A percentile compares a stretch with the other conserved stretches of the same genome.
These are phyloP conservation scores for Papilio helenus DNA, from an alignment of 1,140 invertebrate genomes.

Conservation along the genomic window DNA sequence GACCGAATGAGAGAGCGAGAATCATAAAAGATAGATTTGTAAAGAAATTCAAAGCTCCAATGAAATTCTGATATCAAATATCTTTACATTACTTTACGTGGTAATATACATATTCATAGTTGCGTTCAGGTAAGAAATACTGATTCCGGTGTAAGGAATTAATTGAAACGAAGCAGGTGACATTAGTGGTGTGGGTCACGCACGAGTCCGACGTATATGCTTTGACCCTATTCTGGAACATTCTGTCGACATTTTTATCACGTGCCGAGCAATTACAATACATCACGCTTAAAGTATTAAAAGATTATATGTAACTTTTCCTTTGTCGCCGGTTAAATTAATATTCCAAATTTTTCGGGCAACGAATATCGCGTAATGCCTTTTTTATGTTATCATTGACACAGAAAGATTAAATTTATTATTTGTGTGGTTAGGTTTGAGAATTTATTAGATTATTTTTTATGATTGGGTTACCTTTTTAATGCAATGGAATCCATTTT, in stretches of 20 bases:
- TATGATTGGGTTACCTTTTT: neutral
- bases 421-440: slow-evolving; percentile 1
- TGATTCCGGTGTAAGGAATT: slow-evolving; percentile 45
- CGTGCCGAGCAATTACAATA: slow-evolving; percentile 34
- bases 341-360: slow-evolving; percentile 10
- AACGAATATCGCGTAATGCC: slow-evolving; percentile 17
- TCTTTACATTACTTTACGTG: neutral
- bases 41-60: neutral
- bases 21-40: too few relatives aligned
- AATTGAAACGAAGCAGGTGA: slow-evolving; percentile 64
- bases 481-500: neutral
- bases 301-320: slow-evolving; percentile 35
- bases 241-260: slow-evolving; percentile 38
- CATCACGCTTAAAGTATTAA: slow-evolving; percentile 37
- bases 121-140: slow-evolving; percentile 45
- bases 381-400: slow-evolving; percentile 29
- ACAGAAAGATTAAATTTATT: slow-evolving; percentile 24
- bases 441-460: neutral
- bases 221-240: slow-evolving; percentile 34
- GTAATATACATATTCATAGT: slow-evolving; percentile 24
- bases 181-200: slow-evolving; percentile 56
- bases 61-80: neutral
- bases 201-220: slow-evolving; percentile 42
- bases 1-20: too few relatives aligned
- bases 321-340: slow-evolving; percentile 32